Evolutionary conservation across 1,140 invertebrate species (phyloP).

Genomic region (Ruditapes philippinarum): DNA sequence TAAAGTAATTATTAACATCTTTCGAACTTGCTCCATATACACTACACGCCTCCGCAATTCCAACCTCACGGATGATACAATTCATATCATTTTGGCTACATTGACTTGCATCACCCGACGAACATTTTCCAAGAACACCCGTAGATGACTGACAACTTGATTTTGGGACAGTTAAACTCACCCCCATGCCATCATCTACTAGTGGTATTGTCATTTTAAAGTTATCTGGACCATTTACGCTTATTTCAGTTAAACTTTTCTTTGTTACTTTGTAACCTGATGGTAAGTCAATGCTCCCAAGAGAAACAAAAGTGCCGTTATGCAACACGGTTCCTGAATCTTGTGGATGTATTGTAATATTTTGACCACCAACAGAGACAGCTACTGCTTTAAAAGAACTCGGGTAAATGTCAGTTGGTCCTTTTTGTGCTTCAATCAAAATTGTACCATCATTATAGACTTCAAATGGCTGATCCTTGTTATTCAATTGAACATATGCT

Average conservation of each 20-base stretch:
- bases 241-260: not conserved
- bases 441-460: constrained; percentile 50
- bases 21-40: not conserved
- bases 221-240: constrained; percentile 33
- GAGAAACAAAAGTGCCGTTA: constrained; percentile 21
- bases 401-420: constrained; percentile 27
- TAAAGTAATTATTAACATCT: constrained; percentile 37
- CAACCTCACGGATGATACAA: constrained; percentile 41
- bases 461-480: constrained; percentile 46
- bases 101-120: constrained; percentile 2
- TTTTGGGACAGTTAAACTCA: constrained; percentile 37
- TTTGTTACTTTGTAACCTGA: constrained; percentile 40
- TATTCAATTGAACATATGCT: constrained; percentile 48
- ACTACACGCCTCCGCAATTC: constrained; percentile 34
- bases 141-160: constrained; percentile 31
- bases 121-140: constrained; percentile 45
- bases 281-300: constrained; percentile 32
- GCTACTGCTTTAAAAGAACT: constrained; percentile 53
- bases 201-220: constrained; percentile 45
- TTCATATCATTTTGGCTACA: constrained; percentile 33
- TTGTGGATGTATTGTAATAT: constrained; percentile 52
- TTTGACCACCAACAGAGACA: constrained; percentile 18
- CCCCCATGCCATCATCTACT: constrained; percentile 25
- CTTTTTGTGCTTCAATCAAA: constrained; percentile 48
- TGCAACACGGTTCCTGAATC: constrained; percentile 44